Conservation (phyloP, 2,888 invertebrate species). For the Oithona nana region DNA sequence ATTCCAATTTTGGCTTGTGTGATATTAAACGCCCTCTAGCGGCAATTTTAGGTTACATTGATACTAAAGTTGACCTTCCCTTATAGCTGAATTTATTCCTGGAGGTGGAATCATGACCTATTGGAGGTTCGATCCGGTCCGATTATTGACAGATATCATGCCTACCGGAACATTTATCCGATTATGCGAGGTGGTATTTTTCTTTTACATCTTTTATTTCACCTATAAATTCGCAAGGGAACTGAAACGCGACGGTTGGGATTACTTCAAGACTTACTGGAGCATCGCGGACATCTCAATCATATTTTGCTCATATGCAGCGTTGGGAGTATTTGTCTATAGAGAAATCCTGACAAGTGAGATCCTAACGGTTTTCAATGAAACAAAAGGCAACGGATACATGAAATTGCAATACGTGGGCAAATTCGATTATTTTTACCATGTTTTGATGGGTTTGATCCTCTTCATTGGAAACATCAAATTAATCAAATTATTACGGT, state of each 20-base stretch:
- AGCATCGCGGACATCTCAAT: constrained; percentile 19
- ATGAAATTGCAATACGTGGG: constrained; percentile 25
- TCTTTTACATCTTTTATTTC: constrained; percentile 28
- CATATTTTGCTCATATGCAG: constrained; percentile 27
- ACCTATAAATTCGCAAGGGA: constrained; percentile 23
- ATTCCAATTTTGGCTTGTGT: too few relatives aligned
- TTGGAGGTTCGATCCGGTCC: constrained; percentile 17
- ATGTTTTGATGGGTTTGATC: constrained; percentile 18
- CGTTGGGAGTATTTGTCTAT: constrained; percentile 29
- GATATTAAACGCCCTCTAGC: too few relatives aligned
- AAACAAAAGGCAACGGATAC: constrained; percentile 28
- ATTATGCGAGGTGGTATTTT: constrained; percentile 28
- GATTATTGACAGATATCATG: constrained; percentile 27
- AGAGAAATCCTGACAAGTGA: constrained; percentile 26
- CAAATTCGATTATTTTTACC: constrained; percentile 20
- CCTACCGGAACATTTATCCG: constrained; percentile 29
- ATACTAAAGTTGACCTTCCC: too few relatives aligned
- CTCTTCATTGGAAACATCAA: constrained; percentile 19
- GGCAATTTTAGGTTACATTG: too few relatives aligned
- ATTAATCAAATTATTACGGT: constrained; percentile 19
- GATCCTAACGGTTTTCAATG: constrained; percentile 28
- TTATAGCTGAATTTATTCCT: constrained; percentile 20
- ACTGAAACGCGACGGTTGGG: constrained; percentile 23
- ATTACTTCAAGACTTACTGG: constrained; percentile 8
- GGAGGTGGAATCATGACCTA: constrained; percentile 19